Evolutionary conservation across 2,888 invertebrate genomes (phyloP), one percentile per base, ranked within the genome.

Genomic region (Hofmannophila pseudospretella): DNA sequence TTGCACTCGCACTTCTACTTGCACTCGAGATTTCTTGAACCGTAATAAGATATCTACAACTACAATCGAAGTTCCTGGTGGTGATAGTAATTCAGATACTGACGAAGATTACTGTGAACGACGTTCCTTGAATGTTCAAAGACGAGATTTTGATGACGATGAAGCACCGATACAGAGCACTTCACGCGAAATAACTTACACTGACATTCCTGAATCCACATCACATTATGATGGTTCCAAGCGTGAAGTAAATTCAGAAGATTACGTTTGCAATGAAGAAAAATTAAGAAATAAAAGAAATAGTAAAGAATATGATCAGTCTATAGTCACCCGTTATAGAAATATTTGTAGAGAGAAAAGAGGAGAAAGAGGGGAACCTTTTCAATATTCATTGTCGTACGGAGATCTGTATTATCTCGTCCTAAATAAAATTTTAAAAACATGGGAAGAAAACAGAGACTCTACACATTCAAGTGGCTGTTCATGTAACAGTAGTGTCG

Each of bases 1-100:
- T 9, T 86, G 85, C 47, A 75, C 79, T 8, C 67, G 84, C 12
- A 86, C 82, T 25, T 82, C 78, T 7, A 86, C 85, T 1, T 86
- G 85, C 42, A 84, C 84, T 1, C 66, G 85, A 30, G 75, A 75
- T 25, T 72, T 52, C 41, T 66, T 78, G 68, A 59, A 80, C 19
- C 63, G 77, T 44, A 86, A 86, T 40, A 77, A 68, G 65, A 51
- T 65, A 42, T 58, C 61, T 1, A 57, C 67, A 19, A 42, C 22
- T 13, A 34, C 32, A 20, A 7, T 7, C 1, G 32, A 23, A 22
- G n/a, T 16, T 4, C 12, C 19, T 13, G 38, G 47, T 7, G 38
- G 27, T 10, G 32, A 34, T 19, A 47, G 42, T 38, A 49, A 42
- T 37, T 36, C 41, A 32, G 66, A 64, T 3, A 14, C 20, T 27